Percentiles rank a stretch among this genome's conserved stretches.
Evolutionary conservation across 2,888 invertebrate species (phyloP).

Genomic region (Blera fallax): DNA sequence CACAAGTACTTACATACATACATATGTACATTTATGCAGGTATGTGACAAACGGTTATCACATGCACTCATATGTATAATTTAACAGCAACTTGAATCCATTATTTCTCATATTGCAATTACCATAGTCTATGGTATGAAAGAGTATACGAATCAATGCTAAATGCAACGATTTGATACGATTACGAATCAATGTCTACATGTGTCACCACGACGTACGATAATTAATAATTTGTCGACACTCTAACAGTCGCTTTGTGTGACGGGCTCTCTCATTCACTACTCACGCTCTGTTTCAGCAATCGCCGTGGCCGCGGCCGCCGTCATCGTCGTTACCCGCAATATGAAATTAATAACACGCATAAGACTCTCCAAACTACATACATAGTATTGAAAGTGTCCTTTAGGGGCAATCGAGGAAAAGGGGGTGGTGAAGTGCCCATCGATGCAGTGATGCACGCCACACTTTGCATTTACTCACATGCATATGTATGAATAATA

Average conservation of each 20-base stretch:
- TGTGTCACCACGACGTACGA: slow-evolving; percentile 65
- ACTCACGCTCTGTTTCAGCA: neutral
- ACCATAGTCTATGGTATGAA: slow-evolving; percentile 9
- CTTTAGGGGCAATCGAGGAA: neutral
- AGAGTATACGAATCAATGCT: slow-evolving; percentile 56
- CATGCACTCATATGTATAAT: neutral
- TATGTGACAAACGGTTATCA: neutral
- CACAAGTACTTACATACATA: too few species aligned
- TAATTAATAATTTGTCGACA: slow-evolving; percentile 70
- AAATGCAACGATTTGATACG: slow-evolving; percentile 70
- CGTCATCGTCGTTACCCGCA: neutral
- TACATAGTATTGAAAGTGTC: slow-evolving; percentile 18
- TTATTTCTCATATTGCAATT: neutral
- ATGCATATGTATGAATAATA: slow-evolving; percentile 44
- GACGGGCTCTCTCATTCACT: slow-evolving; percentile 29
- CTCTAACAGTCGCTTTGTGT: slow-evolving; percentile 46
- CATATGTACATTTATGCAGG: too few species aligned
- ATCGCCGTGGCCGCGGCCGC: neutral
- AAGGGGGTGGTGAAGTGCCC: slow-evolving; percentile 21
- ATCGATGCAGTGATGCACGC: slow-evolving; percentile 65
- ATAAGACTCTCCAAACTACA: slow-evolving; percentile 17
- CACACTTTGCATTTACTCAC: slow-evolving; percentile 52
- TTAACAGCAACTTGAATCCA: neutral
- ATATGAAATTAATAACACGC: slow-evolving; percentile 68
- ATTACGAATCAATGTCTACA: slow-evolving; percentile 71